These are phyloP conservation scores for Ptychoptera albimana DNA, from an alignment of 2,888 invertebrate species.

Conservation along the genomic window DNA sequence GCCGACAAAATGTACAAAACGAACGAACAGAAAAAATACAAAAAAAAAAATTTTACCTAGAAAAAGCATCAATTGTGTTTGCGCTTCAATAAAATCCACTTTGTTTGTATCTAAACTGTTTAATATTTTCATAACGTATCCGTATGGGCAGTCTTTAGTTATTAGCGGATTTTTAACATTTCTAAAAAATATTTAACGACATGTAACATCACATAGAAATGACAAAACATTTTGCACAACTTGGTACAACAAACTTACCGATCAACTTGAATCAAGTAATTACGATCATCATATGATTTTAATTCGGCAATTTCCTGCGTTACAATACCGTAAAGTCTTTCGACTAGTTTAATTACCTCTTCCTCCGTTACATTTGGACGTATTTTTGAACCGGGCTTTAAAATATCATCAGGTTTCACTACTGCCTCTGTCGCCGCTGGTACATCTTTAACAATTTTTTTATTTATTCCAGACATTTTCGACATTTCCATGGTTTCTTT, in stretches of 20 bases:
- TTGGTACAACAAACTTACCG: slow-evolving; percentile 19
- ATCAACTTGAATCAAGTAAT: slow-evolving; percentile 26
- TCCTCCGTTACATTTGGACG: slow-evolving; percentile 21
- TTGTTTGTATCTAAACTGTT: slow-evolving; percentile 69
- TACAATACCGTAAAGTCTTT: slow-evolving; percentile 27
- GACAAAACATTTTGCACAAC: not conserved
- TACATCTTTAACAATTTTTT: no score
- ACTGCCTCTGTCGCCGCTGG: no score
- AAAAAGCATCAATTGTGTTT: slow-evolving; percentile 55
- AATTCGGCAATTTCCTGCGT: slow-evolving; percentile 22
- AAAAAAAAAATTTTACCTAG: slow-evolving; percentile 37
- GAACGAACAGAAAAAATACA: no score
- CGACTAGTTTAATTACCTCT: slow-evolving; percentile 21
- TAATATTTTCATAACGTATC: slow-evolving; percentile 68
- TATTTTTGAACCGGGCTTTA: slow-evolving; percentile 27
- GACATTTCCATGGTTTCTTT: no score
- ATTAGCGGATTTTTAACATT: slow-evolving; percentile 44
- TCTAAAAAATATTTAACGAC: slow-evolving; percentile 14
- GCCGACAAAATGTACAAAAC: no score
- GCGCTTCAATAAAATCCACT: slow-evolving; percentile 48
- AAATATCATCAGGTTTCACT: slow-evolving; percentile 8
- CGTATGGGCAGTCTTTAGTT: slow-evolving; percentile 36
- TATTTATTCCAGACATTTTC: no score
- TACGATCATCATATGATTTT: slow-evolving; percentile 29
- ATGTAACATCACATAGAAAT: not conserved